Conservation (phyloP, 1,140 invertebrate genomes). For the Macrocentrus cingulum region DNA sequence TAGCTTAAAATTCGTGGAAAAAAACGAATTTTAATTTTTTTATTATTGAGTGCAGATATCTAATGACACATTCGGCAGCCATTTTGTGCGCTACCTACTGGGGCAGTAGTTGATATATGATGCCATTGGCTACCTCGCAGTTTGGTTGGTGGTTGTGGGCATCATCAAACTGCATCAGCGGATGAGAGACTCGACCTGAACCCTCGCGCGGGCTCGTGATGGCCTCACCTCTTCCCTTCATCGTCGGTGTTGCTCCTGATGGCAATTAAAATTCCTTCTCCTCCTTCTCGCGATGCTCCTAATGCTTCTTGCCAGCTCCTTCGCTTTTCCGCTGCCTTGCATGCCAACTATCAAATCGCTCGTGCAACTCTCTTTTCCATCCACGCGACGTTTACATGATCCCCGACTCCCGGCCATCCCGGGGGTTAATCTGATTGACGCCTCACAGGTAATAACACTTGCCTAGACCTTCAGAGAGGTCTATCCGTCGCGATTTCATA, state of each 20-base stretch:
- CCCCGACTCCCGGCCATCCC: constrained; percentile 32
- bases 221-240: constrained; percentile 15
- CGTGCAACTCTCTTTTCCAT: constrained; percentile 22
- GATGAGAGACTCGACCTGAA: constrained; percentile 41
- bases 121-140: constrained; percentile 57
- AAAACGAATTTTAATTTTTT: neutral
- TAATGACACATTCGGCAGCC: neutral
- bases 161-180: constrained; percentile 31
- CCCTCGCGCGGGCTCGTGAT: constrained; percentile 45
- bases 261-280: constrained; percentile 59
- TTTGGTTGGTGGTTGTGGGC: constrained; percentile 37
- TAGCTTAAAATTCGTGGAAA: neutral
- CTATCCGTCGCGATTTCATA: neutral
- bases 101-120: constrained; percentile 54
- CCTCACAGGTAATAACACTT: neutral
- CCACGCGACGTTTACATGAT: constrained; percentile 39
- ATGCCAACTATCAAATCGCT: constrained; percentile 37
- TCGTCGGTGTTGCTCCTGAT: constrained; percentile 15
- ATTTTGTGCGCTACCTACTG: neutral
- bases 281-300: constrained; percentile 29
- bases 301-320: constrained; percentile 28
- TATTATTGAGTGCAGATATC: neutral
- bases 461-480: neutral
- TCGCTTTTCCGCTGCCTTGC: constrained; percentile 21
- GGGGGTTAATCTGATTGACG: constrained; percentile 1